A percentile compares a stretch with the other conserved stretches of the same genome.
phyloP scores from a whole-genome alignment of 2,113 vertebrate genomes.

The Megaleporinus macrocephalus region DNA sequence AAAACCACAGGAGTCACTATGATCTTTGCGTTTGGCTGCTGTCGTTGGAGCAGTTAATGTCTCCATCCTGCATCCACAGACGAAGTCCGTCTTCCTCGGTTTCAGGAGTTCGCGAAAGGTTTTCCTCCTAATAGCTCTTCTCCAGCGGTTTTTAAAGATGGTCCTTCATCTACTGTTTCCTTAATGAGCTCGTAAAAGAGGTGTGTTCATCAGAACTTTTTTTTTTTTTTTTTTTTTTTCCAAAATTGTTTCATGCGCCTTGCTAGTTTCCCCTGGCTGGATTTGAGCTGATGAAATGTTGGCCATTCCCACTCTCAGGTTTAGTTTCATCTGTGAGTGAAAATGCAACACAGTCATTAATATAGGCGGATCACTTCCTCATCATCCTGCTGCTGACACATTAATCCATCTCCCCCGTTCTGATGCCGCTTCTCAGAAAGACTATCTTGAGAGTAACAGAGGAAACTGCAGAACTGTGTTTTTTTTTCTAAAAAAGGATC shows the following conservation, averaged over 20 bases:
- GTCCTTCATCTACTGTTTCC: neutral
- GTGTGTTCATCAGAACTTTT: too few species aligned
- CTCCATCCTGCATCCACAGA: neutral
- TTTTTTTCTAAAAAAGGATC: neutral
- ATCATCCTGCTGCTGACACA: neutral
- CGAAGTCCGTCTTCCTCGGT: neutral
- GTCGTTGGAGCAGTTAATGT: conserved; percentile 21
- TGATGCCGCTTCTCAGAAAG: neutral
- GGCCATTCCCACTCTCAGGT: neutral
- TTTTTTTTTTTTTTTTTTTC: too few species aligned
- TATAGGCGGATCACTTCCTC: neutral
- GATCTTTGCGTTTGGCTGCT: neutral
- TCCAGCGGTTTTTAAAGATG: neutral
- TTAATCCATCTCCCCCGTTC: neutral
- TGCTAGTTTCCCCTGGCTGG: neutral
- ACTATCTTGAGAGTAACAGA: neutral
- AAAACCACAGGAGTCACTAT: neutral
- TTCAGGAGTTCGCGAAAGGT: conserved; percentile 2
- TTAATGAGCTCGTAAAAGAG: neutral
- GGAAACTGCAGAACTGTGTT: neutral
- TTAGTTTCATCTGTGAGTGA: neutral
- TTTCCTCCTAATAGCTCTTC: neutral
- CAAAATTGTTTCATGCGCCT: neutral
- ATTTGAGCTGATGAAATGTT: neutral
- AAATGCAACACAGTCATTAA: neutral